phyloP scores from a whole-genome alignment of 2,888 invertebrate genomes.

The Drosophila maculinotata region DNA sequence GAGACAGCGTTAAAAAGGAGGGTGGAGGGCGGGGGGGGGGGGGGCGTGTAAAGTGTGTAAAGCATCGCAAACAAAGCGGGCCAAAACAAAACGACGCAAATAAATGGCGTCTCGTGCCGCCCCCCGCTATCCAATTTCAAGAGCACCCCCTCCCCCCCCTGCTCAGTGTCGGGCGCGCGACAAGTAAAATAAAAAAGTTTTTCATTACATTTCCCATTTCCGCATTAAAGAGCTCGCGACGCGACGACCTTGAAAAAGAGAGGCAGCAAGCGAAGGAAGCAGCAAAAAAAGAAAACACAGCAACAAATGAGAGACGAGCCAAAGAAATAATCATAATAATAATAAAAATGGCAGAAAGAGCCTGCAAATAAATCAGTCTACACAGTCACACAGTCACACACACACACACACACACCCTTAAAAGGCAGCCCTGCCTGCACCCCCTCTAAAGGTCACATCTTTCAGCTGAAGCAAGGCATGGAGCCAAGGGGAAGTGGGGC shows the following conservation, averaged over 20 bases:
- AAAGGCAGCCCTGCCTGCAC: background rate
- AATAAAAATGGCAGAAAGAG: constrained; percentile 74
- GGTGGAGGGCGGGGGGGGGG: background rate
- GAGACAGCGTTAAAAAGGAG: background rate
- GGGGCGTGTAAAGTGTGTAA: constrained; percentile 38
- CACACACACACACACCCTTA: constrained; percentile 2
- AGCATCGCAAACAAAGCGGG: constrained; percentile 39
- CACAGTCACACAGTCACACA: constrained; percentile 35
- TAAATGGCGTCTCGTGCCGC: constrained; percentile 59
- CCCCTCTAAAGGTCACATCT: constrained; percentile 44
- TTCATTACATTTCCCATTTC: constrained; percentile 78
- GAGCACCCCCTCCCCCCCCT: background rate
- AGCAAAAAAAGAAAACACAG: too few relatives aligned
- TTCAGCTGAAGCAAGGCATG: constrained; percentile 4
- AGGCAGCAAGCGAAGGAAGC: constrained; percentile 7
- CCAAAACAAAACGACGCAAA: constrained; percentile 55
- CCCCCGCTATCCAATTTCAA: background rate
- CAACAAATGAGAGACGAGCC: constrained; percentile 47
- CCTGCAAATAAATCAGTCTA: constrained; percentile 79
- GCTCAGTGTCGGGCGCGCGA: constrained; percentile 18
- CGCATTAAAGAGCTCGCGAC: constrained; percentile 66
- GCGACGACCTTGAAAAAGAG: constrained; percentile 72
- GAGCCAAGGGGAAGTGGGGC: too few relatives aligned
- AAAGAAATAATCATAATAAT: constrained; percentile 78
- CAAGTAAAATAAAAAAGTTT: constrained; percentile 54